Conservation (phyloP, 2,888 invertebrate species). For the Lithophane socia region DNA sequence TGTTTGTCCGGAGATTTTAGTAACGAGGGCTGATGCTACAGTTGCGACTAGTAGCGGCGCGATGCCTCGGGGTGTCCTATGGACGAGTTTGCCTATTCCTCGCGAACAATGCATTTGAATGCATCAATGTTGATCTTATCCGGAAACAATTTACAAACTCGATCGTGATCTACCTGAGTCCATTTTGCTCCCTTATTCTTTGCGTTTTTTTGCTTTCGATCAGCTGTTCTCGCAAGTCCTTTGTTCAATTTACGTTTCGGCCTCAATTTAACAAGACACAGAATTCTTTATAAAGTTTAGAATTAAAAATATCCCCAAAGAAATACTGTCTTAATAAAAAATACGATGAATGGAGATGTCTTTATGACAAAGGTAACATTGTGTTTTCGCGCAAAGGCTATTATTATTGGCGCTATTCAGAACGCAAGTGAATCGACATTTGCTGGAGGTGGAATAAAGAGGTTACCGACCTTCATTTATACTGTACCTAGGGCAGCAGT, state of each 20-base stretch:
- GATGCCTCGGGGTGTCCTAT: conserved; percentile 2
- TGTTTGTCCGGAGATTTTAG: conserved; percentile 67
- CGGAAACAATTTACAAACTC: conserved; percentile 54
- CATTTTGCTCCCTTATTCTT: conserved; percentile 48
- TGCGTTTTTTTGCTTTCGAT: conserved; percentile 59
- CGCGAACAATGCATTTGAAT: conserved; percentile 39
- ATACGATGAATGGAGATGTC: conserved; percentile 50
- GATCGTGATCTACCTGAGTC: conserved; percentile 65
- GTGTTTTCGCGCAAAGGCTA: conserved; percentile 52
- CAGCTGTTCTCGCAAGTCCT: conserved; percentile 70
- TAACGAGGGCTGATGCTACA: conserved; percentile 40
- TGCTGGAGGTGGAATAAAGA: conserved; percentile 29
- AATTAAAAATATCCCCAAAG: conserved; percentile 54
- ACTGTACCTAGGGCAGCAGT: conserved; percentile 42
- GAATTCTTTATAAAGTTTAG: conserved; percentile 49
- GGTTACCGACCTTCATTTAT: conserved; percentile 58
- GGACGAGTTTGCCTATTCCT: conserved; percentile 32
- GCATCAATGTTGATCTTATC: conserved; percentile 49
- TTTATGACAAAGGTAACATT: conserved; percentile 58
- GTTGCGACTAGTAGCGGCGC: conserved; percentile 24
- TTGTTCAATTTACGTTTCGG: conserved; percentile 61
- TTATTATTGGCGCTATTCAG: conserved; percentile 56
- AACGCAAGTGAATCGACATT: conserved; percentile 50
- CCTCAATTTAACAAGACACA: conserved; percentile 57
- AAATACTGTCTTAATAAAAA: conserved; percentile 56